Evolutionary conservation across 2,888 invertebrate genomes (phyloP), one percentile per base, ranked within the genome.

Genomic region (Ptychoptera albimana): DNA sequence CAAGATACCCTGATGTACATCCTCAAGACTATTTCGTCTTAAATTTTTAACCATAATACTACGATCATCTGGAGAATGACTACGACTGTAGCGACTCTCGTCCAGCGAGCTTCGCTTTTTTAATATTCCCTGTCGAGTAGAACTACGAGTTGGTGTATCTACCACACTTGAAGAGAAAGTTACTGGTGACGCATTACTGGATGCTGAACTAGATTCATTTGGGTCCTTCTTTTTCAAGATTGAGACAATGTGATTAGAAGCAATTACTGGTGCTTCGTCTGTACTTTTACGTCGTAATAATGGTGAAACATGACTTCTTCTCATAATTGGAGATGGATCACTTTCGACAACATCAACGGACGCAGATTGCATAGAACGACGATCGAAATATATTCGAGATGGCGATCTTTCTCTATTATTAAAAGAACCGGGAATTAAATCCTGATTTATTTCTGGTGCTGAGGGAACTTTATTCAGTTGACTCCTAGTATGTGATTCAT

Each of bases 101-200:
- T 87, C 86, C 51, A 87, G 68, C 56, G 86, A 86, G 45, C 83
- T 76, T 31, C 85, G 77, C 65, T 86, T 87, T 63, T 86, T 87
- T 50, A 85, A 68, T 57, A 86, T 87, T 39, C 85, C 85, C 60
- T 82, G 82, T 44, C 78, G 75, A 51, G 78, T 74, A 49, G 71
- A 67, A 44, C 68, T 70, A 45, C 70, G 67, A 45, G 74, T 72
- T 30, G 75, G 72, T 12, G 75, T 72, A 55, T 84, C 82, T 40
- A 80, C 65, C 45, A 83, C 82, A 56, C 71, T 81, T 1, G 82
- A 80, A 8, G 82, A 82, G 64, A 83, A 83, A n/a, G 82, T 84
- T 5, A 84, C 83, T 9, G 83, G 83, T 16, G 82, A 79, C 16
- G 71, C 67, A 53, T 73, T 71, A 56, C 70, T 72, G 3, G 70